Percentiles rank a stretch among this genome's conserved stretches.
phyloP scores from a whole-genome alignment of 2,888 invertebrate genomes.

The Clostera curtula region DNA sequence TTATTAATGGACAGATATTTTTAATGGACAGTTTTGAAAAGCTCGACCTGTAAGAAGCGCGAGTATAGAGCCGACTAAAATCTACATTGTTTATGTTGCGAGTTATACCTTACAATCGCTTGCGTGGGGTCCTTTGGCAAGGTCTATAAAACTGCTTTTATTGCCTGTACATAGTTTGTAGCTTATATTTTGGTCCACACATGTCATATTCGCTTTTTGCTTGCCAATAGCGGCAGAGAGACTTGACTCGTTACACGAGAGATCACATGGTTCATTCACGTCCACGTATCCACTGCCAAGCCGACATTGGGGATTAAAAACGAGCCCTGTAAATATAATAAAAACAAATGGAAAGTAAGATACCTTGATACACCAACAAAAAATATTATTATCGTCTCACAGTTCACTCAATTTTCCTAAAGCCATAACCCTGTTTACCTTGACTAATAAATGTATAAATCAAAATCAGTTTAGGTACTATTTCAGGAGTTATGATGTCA shows the following conservation, averaged over 20 bases:
- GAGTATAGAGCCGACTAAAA: no score
- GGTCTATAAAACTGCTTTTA: constrained; percentile 13
- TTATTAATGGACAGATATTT: no score
- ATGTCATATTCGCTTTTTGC: constrained; percentile 45
- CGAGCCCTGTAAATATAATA: constrained; percentile 32
- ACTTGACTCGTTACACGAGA: constrained; percentile 36
- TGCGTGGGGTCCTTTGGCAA: constrained; percentile 17
- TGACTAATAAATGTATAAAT: no score
- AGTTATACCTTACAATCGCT: constrained; percentile 36
- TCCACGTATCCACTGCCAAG: constrained; percentile 41
- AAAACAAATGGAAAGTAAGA: no score
- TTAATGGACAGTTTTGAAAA: no score
- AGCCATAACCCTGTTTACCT: no score
- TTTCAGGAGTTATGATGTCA: no score
- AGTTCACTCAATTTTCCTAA: no score
- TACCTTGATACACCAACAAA: no score
- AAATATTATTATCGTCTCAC: no score
- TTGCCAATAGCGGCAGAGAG: constrained; percentile 27
- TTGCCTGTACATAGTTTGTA: constrained; percentile 36
- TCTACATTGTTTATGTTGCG: constrained; percentile 2
- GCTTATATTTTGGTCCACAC: constrained; percentile 35
- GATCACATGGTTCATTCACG: constrained; percentile 44
- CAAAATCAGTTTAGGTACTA: no score
- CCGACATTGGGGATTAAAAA: constrained; percentile 40
- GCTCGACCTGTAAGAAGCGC: no score